Conservation (phyloP, 2,888 invertebrate genomes). For the Polyommatus iphigenia region DNA sequence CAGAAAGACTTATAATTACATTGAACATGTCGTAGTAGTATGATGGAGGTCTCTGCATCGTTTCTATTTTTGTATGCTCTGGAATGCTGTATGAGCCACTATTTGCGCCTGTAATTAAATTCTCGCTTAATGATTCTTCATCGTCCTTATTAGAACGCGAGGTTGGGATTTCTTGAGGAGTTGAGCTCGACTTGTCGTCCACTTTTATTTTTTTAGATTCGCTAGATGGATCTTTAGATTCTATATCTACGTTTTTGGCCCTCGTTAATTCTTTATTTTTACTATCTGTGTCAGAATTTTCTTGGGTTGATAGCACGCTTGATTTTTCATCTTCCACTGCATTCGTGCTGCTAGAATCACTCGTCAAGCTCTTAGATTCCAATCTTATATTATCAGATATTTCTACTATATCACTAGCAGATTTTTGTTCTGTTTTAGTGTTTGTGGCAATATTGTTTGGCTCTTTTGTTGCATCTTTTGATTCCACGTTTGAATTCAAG, state of each 20-base stretch:
- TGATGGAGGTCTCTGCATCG: background rate
- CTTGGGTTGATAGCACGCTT: background rate
- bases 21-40: slow-evolving; percentile 14
- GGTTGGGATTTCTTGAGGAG: background rate
- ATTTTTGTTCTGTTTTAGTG: background rate
- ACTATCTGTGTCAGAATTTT: background rate
- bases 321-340: background rate
- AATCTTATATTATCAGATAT: background rate
- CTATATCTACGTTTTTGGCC: background rate
- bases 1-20: background rate
- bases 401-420: background rate
- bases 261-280: background rate
- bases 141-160: background rate
- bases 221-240: background rate
- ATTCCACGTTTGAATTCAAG: background rate
- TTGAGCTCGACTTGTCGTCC: background rate
- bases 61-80: background rate
- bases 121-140: background rate
- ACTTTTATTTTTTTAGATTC: background rate
- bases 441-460: background rate
- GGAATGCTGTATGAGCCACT: background rate
- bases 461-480: background rate
- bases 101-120: background rate
- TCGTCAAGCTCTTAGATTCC: background rate
- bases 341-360: background rate